Conservation (phyloP, 1,140 invertebrate species). For the Triops cancriformis region DNA sequence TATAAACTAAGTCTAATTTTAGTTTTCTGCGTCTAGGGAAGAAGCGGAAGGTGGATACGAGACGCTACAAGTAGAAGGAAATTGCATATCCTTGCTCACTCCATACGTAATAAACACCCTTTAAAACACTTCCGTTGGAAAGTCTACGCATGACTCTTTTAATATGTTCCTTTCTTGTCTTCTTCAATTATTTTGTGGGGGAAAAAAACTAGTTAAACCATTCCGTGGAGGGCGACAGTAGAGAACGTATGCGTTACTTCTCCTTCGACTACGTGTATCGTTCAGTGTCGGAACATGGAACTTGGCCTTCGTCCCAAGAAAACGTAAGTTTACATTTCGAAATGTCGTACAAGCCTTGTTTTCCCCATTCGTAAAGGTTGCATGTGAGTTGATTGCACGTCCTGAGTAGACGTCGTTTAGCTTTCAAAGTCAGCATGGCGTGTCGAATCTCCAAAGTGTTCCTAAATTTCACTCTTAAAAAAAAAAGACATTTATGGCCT, state of each 20-base stretch:
- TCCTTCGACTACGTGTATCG: background rate
- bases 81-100: conserved; percentile 4
- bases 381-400: conserved; percentile 2
- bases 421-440: background rate
- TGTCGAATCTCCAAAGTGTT: background rate
- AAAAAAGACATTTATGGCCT: background rate
- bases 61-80: background rate
- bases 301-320: background rate
- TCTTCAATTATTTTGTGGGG: background rate
- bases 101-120: background rate
- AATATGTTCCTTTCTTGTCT: background rate
- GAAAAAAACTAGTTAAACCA: background rate
- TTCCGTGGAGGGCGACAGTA: background rate
- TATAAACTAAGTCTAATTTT: background rate
- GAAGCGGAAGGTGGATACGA: background rate
- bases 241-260: background rate
- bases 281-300: background rate
- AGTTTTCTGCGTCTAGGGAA: background rate
- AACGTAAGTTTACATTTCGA: background rate
- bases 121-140: too few relatives aligned
- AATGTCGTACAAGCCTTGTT: background rate
- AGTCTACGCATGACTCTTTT: too few relatives aligned
- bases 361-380: background rate
- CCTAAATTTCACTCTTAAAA: conserved; percentile 3
- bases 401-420: background rate